These are phyloP conservation scores for Schrankia costaestrigalis DNA, from an alignment of 2,888 invertebrate species.

Conservation along the genomic window DNA sequence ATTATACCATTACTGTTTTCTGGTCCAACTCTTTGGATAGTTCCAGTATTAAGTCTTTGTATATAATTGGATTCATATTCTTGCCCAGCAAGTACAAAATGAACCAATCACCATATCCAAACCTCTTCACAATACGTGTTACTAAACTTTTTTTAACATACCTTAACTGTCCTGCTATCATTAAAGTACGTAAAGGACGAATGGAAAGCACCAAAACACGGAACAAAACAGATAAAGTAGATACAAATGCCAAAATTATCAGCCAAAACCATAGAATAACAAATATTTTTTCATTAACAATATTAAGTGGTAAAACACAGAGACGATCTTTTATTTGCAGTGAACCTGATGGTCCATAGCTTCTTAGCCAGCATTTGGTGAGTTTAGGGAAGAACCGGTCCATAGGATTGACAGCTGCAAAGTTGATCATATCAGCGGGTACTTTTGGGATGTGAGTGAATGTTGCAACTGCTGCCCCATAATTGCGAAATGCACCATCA, in stretches of 20 bases:
- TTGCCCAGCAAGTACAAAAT: slow-evolving; percentile 87
- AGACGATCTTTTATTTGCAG: slow-evolving; percentile 81
- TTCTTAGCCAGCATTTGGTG: slow-evolving; percentile 82
- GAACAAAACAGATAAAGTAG: slow-evolving; percentile 84
- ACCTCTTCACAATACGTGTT: slow-evolving; percentile 71
- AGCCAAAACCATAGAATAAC: slow-evolving; percentile 89
- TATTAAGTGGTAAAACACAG: slow-evolving; percentile 88
- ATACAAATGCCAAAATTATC: slow-evolving; percentile 81
- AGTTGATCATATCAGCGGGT: slow-evolving; percentile 46
- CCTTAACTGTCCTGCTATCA: slow-evolving; percentile 82
- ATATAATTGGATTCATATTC: slow-evolving; percentile 86
- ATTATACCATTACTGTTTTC: slow-evolving; percentile 52
- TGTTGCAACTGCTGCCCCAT: slow-evolving; percentile 78
- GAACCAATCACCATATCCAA: slow-evolving; percentile 89
- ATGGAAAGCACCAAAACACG: slow-evolving; percentile 80
- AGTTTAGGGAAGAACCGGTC: slow-evolving; percentile 85
- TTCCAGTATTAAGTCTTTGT: slow-evolving; percentile 82
- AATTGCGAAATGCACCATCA: slow-evolving; percentile 81
- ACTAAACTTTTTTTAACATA: slow-evolving; percentile 75
- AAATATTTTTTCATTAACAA: slow-evolving; percentile 90
- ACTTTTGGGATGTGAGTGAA: slow-evolving; percentile 63
- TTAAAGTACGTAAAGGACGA: slow-evolving; percentile 80
- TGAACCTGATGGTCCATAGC: slow-evolving; percentile 82
- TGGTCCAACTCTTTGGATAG: slow-evolving; percentile 65
- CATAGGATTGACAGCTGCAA: slow-evolving; percentile 82